Evolutionary conservation across 2,113 vertebrate genomes (phyloP).

Genomic region (Alligator mississippiensis): DNA sequence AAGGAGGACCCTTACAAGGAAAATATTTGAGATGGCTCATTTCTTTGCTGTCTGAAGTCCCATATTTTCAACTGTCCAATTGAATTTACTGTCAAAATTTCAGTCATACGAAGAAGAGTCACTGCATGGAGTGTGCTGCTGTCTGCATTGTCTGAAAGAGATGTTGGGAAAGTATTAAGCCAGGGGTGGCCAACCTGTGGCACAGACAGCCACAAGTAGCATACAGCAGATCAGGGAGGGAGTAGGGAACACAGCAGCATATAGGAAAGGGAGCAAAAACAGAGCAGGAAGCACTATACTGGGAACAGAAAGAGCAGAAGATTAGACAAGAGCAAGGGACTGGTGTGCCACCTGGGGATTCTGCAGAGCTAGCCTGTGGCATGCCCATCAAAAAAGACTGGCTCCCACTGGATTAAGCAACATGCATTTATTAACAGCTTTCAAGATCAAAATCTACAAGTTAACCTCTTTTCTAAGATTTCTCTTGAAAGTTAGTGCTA

Average conservation of each 20-base stretch:
- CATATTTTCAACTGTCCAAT: conserved; percentile 97
- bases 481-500: neutral
- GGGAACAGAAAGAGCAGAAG: too few species aligned
- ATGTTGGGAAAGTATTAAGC: neutral
- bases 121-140: conserved; percentile 96
- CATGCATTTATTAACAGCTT: neutral
- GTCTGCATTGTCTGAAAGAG: conserved; percentile 91
- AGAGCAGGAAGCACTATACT: too few species aligned
- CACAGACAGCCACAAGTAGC: too few species aligned
- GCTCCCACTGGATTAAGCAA: neutral
- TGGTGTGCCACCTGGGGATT: too few species aligned
- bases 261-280: too few species aligned
- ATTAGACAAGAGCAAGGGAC: too few species aligned
- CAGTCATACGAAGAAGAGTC: conserved; percentile 92
- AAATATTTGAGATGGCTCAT: conserved; percentile 92
- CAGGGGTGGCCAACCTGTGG: neutral
- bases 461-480: neutral
- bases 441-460: neutral
- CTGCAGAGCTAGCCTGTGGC: too few species aligned
- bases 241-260: too few species aligned
- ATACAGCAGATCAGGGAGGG: too few species aligned
- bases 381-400: too few species aligned
- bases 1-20: conserved; percentile 85
- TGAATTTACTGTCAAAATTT: conserved; percentile 96
- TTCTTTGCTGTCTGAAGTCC: conserved; percentile 93